These are phyloP conservation scores for Pollenia griseotomentosa DNA, from an alignment of 2,888 invertebrate genomes.

Conservation along the genomic window DNA sequence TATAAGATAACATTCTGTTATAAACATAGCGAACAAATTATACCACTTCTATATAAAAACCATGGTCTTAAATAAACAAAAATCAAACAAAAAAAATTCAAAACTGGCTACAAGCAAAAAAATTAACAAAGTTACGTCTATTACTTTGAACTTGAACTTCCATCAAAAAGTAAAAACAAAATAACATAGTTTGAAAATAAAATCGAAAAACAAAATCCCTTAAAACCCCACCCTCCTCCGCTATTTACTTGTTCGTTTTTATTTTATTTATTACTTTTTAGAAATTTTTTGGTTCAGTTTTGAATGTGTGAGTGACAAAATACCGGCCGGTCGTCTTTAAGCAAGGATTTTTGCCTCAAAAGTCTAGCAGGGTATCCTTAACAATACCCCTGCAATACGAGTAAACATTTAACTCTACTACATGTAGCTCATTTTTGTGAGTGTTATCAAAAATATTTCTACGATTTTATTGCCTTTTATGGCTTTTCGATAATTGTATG, in stretches of 20 bases:
- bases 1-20: too few species aligned
- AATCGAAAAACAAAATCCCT: background rate
- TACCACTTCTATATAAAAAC: too few species aligned
- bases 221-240: slow-evolving; percentile 23
- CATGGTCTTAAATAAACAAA: background rate
- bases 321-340: slow-evolving; percentile 49
- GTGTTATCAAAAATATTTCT: too few species aligned
- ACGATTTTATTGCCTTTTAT: slow-evolving; percentile 62
- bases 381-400: background rate
- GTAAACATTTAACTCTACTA: too few species aligned
- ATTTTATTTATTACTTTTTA: slow-evolving; percentile 8
- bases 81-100: background rate
- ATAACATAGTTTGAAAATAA: background rate
- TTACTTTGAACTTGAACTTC: slow-evolving; percentile 72
- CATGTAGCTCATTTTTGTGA: too few species aligned
- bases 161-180: slow-evolving; percentile 13
- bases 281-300: slow-evolving; percentile 18
- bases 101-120: slow-evolving; percentile 2
- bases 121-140: slow-evolving; percentile 31
- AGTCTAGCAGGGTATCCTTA: background rate
- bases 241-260: background rate
- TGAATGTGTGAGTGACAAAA: slow-evolving; percentile 18
- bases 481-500: slow-evolving; percentile 45
- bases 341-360: background rate
- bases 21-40: too few species aligned